A percentile compares a stretch with the other conserved stretches of the same genome.
phyloP scores from a whole-genome alignment of 2,113 vertebrate genomes.

The Gasterosteus nipponicus region DNA sequence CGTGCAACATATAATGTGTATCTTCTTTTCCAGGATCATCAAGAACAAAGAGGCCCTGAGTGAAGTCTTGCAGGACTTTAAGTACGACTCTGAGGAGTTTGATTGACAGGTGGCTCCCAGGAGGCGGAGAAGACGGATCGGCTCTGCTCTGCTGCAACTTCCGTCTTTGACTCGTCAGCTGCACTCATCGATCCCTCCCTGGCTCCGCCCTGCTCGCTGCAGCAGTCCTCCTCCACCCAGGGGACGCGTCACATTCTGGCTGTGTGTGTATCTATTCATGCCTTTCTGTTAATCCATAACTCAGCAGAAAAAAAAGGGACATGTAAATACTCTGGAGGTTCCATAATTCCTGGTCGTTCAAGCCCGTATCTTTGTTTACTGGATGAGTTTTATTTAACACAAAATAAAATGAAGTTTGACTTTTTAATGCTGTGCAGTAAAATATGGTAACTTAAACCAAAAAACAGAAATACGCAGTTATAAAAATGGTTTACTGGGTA shows the following conservation, averaged over 20 bases:
- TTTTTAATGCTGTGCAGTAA: slow-evolving; percentile 39
- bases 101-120: slow-evolving; percentile 81
- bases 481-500: slow-evolving; percentile 31
- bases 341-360: not conserved
- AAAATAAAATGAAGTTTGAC: slow-evolving; percentile 27
- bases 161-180: slow-evolving; percentile 40
- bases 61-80: slow-evolving; percentile 97
- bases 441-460: slow-evolving; percentile 57
- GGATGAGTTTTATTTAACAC: slow-evolving; percentile 37
- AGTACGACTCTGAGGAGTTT: slow-evolving; percentile 93
- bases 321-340: slow-evolving; percentile 37
- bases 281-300: slow-evolving; percentile 30
- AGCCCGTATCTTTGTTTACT: slow-evolving; percentile 21
- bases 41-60: slow-evolving; percentile 94
- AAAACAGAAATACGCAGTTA: slow-evolving; percentile 56
- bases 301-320: slow-evolving; percentile 10
- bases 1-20: not conserved
- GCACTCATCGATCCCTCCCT: slow-evolving; percentile 51
- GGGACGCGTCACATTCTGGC: slow-evolving; percentile 30
- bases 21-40: slow-evolving; percentile 86
- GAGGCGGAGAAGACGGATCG: slow-evolving; percentile 51
- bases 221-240: slow-evolving; percentile 60
- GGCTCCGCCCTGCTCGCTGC: slow-evolving; percentile 64
- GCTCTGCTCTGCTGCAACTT: slow-evolving; percentile 55
- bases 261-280: slow-evolving; percentile 17